Conservation (phyloP, 2,888 invertebrate species). For the Leptodirus hochenwartii region DNA sequence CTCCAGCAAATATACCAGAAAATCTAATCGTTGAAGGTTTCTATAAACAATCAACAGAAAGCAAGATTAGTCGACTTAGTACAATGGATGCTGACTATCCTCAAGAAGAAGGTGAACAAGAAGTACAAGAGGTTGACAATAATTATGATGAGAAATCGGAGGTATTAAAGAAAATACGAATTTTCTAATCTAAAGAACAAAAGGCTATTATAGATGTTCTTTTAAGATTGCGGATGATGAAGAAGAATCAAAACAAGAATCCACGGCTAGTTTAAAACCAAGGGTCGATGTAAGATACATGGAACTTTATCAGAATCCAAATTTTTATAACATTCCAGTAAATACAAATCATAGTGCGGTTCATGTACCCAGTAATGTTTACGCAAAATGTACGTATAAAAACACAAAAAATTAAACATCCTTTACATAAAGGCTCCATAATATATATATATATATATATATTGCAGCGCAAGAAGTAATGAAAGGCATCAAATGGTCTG, state of each 20-base stretch:
- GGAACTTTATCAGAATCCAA: slow-evolving; percentile 45
- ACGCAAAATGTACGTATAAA: slow-evolving; percentile 53
- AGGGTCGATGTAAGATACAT: slow-evolving; percentile 35
- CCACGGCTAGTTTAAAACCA: slow-evolving; percentile 26
- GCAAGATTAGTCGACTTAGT: too few species aligned
- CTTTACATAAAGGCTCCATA: neutral
- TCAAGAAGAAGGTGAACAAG: too few species aligned
- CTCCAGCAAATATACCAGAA: too few species aligned
- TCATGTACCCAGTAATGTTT: slow-evolving; percentile 92
- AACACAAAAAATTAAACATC: neutral
- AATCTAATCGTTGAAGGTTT: too few species aligned
- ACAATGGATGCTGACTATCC: too few species aligned
- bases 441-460: neutral
- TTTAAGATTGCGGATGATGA: too few species aligned
- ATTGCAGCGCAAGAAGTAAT: slow-evolving; percentile 65
- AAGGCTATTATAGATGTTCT: too few species aligned
- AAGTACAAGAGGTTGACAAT: too few species aligned
- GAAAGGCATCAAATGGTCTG: slow-evolving; percentile 91
- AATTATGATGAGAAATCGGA: too few species aligned
- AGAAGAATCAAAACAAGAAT: slow-evolving; percentile 22
- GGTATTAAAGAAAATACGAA: too few species aligned
- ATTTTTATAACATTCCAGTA: slow-evolving; percentile 61
- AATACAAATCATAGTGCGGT: slow-evolving; percentile 73
- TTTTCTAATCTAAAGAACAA: too few species aligned
- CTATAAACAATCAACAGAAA: too few species aligned